Percentiles rank a stretch among this genome's conserved stretches.
These are phyloP conservation scores for Philereme vetulata DNA, from an alignment of 2,888 invertebrate genomes.

Conservation along the genomic window DNA sequence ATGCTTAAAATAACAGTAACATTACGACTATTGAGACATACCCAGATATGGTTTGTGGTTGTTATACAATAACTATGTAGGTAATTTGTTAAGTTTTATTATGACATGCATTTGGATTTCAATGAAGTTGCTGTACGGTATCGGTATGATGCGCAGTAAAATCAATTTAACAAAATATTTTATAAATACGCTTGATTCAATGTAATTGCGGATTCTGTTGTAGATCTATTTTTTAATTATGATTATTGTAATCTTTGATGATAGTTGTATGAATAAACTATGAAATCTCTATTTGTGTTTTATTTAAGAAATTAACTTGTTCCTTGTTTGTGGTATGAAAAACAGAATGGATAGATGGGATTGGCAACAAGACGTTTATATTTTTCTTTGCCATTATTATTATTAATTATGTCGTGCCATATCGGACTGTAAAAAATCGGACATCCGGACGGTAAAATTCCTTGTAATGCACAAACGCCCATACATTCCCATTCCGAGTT, in stretches of 20 bases:
- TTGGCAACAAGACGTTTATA: too few species aligned
- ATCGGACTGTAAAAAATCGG: too few species aligned
- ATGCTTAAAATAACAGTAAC: slow-evolving; percentile 35
- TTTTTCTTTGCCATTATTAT: too few species aligned
- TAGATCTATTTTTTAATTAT: slow-evolving; percentile 53
- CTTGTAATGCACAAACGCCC: too few species aligned
- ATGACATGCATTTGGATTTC: slow-evolving; percentile 56
- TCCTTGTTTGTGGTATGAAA: too few species aligned
- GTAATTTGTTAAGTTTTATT: slow-evolving; percentile 54
- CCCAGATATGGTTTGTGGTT: slow-evolving; percentile 58
- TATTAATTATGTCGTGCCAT: too few species aligned
- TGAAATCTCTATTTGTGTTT: slow-evolving; percentile 15
- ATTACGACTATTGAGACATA: slow-evolving; percentile 33
- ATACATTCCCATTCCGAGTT: too few species aligned
- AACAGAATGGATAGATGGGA: too few species aligned
- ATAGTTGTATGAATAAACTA: slow-evolving; percentile 41
- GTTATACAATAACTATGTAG: slow-evolving; percentile 46
- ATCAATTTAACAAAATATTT: slow-evolving; percentile 25
- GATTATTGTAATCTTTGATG: slow-evolving; percentile 43
- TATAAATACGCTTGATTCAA: slow-evolving; percentile 57
- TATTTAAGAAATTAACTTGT: neutral
- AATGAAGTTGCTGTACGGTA: slow-evolving; percentile 30
- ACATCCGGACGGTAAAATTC: too few species aligned
- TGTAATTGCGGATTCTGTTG: slow-evolving; percentile 61
- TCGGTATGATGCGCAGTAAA: slow-evolving; percentile 19